phyloP scores from a whole-genome alignment of 1,140 invertebrate species.

The Bombus polaris region DNA sequence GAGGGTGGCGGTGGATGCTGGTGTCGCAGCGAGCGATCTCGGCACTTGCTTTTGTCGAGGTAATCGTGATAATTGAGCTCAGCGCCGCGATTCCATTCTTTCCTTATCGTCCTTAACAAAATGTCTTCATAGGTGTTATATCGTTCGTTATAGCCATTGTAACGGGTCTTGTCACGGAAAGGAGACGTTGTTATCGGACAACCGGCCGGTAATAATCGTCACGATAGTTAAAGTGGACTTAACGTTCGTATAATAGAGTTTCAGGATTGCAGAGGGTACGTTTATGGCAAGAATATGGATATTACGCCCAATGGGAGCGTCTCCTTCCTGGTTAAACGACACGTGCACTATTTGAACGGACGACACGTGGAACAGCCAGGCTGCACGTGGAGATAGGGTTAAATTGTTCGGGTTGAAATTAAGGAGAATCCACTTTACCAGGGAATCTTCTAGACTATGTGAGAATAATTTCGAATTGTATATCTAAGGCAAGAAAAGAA shows the following conservation, averaged over 20 bases:
- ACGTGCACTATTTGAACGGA: slow-evolving; percentile 5
- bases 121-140: slow-evolving; percentile 18
- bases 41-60: slow-evolving; percentile 16
- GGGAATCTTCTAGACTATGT: background rate
- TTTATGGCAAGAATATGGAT: slow-evolving; percentile 45
- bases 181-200: slow-evolving; percentile 33
- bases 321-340: slow-evolving; percentile 24
- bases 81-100: background rate
- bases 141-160: slow-evolving; percentile 3
- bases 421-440: background rate
- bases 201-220: slow-evolving; percentile 28
- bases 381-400: background rate
- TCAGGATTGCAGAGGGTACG: slow-evolving; percentile 1
- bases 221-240: slow-evolving; percentile 37
- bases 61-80: slow-evolving; percentile 39
- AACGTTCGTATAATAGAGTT: slow-evolving; percentile 29
- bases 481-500: background rate
- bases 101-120: background rate
- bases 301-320: slow-evolving; percentile 12
- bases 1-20: slow-evolving; percentile 5
- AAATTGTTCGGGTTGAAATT: background rate
- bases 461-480: background rate
- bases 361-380: too few species aligned
- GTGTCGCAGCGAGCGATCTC: slow-evolving; percentile 17
- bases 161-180: background rate